These are phyloP conservation scores for Ophion ellenae DNA, from an alignment of 2,888 invertebrate species.

Conservation along the genomic window DNA sequence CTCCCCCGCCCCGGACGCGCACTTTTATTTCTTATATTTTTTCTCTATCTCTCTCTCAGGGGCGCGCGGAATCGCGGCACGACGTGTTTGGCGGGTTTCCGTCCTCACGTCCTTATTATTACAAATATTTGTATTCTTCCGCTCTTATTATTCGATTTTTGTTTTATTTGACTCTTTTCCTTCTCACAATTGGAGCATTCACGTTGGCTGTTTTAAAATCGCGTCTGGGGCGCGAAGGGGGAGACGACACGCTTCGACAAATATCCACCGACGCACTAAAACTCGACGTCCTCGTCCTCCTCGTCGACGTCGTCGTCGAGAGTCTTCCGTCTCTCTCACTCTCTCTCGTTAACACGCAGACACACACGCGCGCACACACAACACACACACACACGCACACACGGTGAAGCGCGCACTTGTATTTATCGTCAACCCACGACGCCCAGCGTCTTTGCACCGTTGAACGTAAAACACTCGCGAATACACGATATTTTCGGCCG, in stretches of 20 bases:
- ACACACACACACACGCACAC: slow-evolving; percentile 37
- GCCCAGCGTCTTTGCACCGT: slow-evolving; percentile 61
- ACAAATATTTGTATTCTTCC: slow-evolving; percentile 13
- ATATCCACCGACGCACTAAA: slow-evolving; percentile 69
- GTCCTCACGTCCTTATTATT: slow-evolving; percentile 69
- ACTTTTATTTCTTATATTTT: slow-evolving; percentile 49
- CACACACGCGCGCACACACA: slow-evolving; percentile 31
- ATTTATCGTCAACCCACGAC: slow-evolving; percentile 59
- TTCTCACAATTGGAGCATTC: slow-evolving; percentile 77
- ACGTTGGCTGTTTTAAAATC: slow-evolving; percentile 72
- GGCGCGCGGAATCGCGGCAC: slow-evolving; percentile 70
- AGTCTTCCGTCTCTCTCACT: slow-evolving; percentile 42
- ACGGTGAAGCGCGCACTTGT: slow-evolving; percentile 52
- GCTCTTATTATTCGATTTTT: slow-evolving; percentile 16
- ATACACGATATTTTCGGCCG: slow-evolving; percentile 20
- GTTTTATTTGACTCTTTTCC: slow-evolving; percentile 62
- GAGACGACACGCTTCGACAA: slow-evolving; percentile 71
- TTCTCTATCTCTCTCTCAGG: slow-evolving; percentile 33
- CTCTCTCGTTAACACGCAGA: slow-evolving; percentile 32
- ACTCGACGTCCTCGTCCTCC: slow-evolving; percentile 72
- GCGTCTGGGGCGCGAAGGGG: slow-evolving; percentile 49
- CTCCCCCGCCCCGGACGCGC: slow-evolving; percentile 50
- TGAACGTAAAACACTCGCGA: slow-evolving; percentile 43
- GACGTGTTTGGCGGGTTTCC: slow-evolving; percentile 81
- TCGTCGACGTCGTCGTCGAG: slow-evolving; percentile 44